phyloP scores from a whole-genome alignment of 2,113 vertebrate genomes.

The Psammodynastes pulverulentus region DNA sequence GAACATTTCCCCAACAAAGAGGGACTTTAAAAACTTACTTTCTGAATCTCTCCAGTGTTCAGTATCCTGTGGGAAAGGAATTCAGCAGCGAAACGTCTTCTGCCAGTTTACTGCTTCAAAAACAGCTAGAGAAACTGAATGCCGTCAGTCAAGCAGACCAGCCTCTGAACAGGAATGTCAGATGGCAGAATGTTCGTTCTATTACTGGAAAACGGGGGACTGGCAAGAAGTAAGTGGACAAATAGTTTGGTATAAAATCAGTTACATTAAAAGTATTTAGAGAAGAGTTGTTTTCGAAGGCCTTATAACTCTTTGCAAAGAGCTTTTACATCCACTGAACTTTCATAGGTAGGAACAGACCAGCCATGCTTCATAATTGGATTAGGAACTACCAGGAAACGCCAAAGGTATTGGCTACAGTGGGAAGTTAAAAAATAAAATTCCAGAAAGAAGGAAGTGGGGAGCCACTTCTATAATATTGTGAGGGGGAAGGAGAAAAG shows the following conservation, averaged over 20 bases:
- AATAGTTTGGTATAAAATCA: conserved; percentile 7
- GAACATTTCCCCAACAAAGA: not conserved
- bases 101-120: conserved; percentile 73
- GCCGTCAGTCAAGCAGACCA: conserved; percentile 69
- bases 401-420: not conserved
- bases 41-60: conserved; percentile 78
- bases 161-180: conserved; percentile 75
- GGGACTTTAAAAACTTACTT: conserved; percentile 59
- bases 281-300: conserved; percentile 25
- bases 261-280: conserved; percentile 25
- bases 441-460: not conserved
- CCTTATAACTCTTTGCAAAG: conserved; percentile 24
- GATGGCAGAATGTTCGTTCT: conserved; percentile 71
- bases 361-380: not conserved
- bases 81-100: conserved; percentile 76
- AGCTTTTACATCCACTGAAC: conserved; percentile 11
- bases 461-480: not conserved
- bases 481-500: not conserved
- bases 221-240: conserved; percentile 82
- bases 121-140: conserved; percentile 68
- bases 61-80: conserved; percentile 80
- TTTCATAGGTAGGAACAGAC: not conserved
- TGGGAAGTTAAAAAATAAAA: not conserved
- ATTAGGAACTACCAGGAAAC: not conserved
- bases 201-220: conserved; percentile 79